Percentiles rank a stretch among this genome's conserved stretches.
Conservation (phyloP, 2,113 vertebrate genomes). For the Pogonocichla stellata region DNA sequence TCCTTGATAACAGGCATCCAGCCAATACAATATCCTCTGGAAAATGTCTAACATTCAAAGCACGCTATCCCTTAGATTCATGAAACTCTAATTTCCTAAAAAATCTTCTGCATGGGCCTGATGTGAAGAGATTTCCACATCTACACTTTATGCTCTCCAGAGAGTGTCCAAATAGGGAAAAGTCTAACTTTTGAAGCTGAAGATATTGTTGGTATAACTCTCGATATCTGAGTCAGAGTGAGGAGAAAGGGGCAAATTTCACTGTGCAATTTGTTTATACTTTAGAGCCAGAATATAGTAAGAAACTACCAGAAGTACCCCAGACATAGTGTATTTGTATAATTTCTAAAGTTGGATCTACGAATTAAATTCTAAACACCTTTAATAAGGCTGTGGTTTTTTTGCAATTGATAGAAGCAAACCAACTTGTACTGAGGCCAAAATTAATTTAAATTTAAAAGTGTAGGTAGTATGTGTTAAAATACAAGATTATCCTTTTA, state of each 20-base stretch:
- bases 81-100: background rate
- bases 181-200: background rate
- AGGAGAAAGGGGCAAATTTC: background rate
- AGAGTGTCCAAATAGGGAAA: background rate
- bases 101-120: background rate
- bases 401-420: background rate
- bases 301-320: background rate
- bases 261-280: background rate
- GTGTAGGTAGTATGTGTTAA: background rate
- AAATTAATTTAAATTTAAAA: background rate
- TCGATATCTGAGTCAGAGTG: background rate
- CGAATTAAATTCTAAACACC: background rate
- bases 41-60: conserved; percentile 16
- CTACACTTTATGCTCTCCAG: background rate
- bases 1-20: background rate
- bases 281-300: background rate
- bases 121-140: background rate
- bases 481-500: background rate
- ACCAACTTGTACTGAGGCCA: background rate
- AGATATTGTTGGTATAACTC: background rate
- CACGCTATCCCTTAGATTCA: background rate
- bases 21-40: background rate
- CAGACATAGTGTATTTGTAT: background rate
- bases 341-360: background rate
- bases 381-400: background rate